Evolutionary conservation across 1,140 invertebrate species (phyloP).

Genomic region (Anoplolepis gracilipes): DNA sequence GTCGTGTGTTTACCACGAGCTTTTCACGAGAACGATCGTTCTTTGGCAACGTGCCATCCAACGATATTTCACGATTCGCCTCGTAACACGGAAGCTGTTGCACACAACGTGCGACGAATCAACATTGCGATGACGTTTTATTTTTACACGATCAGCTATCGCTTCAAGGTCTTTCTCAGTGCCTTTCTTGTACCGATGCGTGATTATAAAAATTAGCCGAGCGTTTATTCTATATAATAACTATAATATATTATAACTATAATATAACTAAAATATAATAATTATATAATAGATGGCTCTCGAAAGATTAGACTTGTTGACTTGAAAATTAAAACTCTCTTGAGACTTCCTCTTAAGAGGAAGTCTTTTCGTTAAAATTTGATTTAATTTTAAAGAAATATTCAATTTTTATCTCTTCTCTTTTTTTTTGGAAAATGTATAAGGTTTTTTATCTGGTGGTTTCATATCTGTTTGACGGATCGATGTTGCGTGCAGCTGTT

Average conservation of each 20-base stretch:
- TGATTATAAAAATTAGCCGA: conserved; percentile 33
- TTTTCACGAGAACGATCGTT: background rate
- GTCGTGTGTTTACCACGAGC: background rate
- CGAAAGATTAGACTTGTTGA: conserved; percentile 1
- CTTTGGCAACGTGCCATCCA: conserved; percentile 33
- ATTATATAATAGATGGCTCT: conserved; percentile 28
- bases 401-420: background rate
- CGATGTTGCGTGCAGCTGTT: background rate
- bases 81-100: conserved; percentile 43
- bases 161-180: background rate
- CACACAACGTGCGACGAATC: conserved; percentile 52
- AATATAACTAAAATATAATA: too few relatives aligned
- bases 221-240: conserved; percentile 22
- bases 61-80: background rate
- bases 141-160: conserved; percentile 36
- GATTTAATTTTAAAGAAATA: background rate
- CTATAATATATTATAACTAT: too few relatives aligned
- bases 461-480: background rate
- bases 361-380: too few relatives aligned
- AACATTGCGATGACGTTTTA: conserved; percentile 27
- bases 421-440: background rate
- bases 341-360: background rate
- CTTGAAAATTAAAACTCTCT: conserved; percentile 25
- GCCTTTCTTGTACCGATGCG: background rate
- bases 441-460: background rate